phyloP scores from a whole-genome alignment of 2,888 invertebrate genomes.

The Gari tellinella region DNA sequence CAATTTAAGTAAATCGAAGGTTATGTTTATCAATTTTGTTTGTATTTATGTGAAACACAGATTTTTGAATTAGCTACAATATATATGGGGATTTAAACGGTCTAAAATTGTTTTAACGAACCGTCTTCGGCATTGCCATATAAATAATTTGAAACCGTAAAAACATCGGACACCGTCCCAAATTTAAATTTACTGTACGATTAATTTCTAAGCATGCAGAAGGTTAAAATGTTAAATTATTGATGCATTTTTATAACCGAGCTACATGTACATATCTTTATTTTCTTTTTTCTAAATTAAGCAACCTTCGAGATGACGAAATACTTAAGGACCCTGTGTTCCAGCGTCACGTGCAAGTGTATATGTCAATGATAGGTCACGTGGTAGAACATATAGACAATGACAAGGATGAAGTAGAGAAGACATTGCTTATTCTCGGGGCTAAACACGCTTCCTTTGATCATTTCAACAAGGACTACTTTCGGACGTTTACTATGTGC shows the following conservation, averaged over 20 bases:
- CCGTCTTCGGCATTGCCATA: no score
- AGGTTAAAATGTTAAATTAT: neutral
- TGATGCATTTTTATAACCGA: neutral
- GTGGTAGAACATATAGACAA: constrained; percentile 73
- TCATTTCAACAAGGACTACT: constrained; percentile 73
- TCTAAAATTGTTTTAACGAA: no score
- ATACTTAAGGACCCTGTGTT: constrained; percentile 56
- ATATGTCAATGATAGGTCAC: constrained; percentile 72
- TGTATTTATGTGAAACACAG: no score
- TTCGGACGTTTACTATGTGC: constrained; percentile 72
- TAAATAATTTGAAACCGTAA: no score
- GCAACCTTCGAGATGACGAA: constrained; percentile 64
- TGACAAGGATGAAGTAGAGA: constrained; percentile 63
- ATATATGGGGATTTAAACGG: no score
- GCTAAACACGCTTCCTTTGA: constrained; percentile 77
- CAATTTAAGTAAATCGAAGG: no score
- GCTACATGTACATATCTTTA: no score
- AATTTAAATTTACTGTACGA: no score
- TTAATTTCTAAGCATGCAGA: no score
- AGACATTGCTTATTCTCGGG: constrained; percentile 73
- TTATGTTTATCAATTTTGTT: no score
- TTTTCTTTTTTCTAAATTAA: constrained; percentile 34
- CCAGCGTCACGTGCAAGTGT: constrained; percentile 69
- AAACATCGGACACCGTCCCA: no score
- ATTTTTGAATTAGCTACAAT: no score